Conservation (phyloP, 2,888 invertebrate species). For the Xestia sexstrigata region DNA sequence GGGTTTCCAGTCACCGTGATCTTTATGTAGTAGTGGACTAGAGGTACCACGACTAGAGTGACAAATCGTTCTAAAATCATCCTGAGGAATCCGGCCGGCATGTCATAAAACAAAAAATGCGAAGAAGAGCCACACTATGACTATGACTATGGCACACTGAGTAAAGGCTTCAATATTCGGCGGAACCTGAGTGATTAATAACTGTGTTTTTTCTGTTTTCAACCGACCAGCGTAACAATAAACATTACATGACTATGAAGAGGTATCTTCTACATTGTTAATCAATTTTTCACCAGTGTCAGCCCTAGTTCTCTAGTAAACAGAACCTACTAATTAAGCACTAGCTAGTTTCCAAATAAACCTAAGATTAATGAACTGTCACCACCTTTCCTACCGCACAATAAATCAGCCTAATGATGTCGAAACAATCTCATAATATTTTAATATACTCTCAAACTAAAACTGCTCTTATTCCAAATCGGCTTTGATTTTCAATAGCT, state of each 20-base stretch:
- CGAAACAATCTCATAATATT: slow-evolving; percentile 34
- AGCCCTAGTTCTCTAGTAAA: neutral
- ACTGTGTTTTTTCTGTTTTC: neutral
- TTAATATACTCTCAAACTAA: slow-evolving; percentile 28
- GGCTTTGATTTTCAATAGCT: slow-evolving; percentile 37
- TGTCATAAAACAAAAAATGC: neutral
- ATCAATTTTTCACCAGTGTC: neutral
- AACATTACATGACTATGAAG: neutral
- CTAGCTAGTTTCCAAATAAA: neutral
- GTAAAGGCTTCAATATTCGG: neutral
- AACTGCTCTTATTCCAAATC: slow-evolving; percentile 34
- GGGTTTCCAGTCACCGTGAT: neutral
- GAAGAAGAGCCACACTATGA: neutral
- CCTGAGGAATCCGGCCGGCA: neutral
- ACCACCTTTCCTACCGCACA: slow-evolving; percentile 2
- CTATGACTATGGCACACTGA: too few relatives aligned
- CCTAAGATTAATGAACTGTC: slow-evolving; percentile 5
- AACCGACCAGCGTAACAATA: neutral
- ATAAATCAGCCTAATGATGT: slow-evolving; percentile 23
- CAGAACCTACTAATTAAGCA: neutral
- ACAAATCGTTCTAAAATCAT: neutral
- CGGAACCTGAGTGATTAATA: too few relatives aligned
- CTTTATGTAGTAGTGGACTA: neutral
- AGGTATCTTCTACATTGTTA: neutral
- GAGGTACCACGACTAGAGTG: neutral